These are phyloP conservation scores for Guaruba guarouba DNA, from an alignment of 2,113 vertebrate species.

Conservation along the genomic window DNA sequence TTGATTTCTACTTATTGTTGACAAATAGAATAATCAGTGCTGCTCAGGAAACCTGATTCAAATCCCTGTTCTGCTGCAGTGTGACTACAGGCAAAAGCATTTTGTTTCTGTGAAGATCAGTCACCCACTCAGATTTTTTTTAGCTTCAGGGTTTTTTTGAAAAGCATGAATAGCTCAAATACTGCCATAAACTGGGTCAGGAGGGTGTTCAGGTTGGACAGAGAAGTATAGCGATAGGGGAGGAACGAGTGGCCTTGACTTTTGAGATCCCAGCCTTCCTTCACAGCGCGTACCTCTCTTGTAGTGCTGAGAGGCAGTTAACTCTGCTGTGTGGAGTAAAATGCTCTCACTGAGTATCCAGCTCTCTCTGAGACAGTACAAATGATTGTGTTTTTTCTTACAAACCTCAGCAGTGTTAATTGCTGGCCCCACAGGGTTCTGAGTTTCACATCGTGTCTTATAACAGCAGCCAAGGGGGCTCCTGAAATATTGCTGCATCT, in stretches of 20 bases:
- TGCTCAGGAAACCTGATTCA: neutral
- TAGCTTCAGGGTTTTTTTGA: neutral
- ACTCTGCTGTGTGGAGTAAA: neutral
- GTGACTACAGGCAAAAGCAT: neutral
- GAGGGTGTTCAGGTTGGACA: neutral
- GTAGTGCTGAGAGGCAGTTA: neutral
- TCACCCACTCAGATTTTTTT: neutral
- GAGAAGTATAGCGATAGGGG: neutral
- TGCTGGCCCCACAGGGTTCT: neutral
- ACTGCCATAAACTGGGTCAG: neutral
- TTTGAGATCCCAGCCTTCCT: neutral
- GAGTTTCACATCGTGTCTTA: neutral
- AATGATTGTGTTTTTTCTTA: neutral
- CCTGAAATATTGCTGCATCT: neutral
- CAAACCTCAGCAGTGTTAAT: neutral
- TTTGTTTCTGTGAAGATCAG: neutral
- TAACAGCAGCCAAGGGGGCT: neutral
- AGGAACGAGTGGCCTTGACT: neutral
- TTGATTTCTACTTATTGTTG: neutral
- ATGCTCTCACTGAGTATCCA: neutral
- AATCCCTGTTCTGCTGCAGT: neutral
- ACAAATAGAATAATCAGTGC: neutral
- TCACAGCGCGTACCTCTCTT: neutral
- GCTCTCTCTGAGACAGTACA: neutral
- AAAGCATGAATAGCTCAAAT: neutral